Base-by-base conservation (phyloP, 1,140 invertebrate species). In the Streblospio benedicti region DNA sequence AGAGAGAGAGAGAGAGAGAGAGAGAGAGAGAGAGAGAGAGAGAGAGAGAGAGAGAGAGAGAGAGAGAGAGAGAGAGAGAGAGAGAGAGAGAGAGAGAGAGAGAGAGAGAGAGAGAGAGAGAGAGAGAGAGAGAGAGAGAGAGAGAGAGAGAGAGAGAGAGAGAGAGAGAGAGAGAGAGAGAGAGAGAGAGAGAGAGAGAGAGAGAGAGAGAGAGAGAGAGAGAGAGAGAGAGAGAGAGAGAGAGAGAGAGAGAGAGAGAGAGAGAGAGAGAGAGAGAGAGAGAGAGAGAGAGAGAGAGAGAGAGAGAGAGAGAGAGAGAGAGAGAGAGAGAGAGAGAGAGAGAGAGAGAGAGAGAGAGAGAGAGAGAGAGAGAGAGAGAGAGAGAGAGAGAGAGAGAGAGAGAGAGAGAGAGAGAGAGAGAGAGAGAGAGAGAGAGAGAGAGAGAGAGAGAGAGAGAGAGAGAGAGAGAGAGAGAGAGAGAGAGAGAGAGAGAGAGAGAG, bases 1-100 rank as follows among this genome's bases (percentile, higher is more conserved):
- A 44, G 43, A 44, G 43, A 44, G 43, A 44, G 43, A 44, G 43
- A 44, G 43, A 44, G 43, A 44, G 43, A 44, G 43, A 44, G 43
- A 44, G 43, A 44, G 43, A 44, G 43, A 44, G 43, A 44, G 43
- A 44, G 43, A 44, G 43, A 44, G 43, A 44, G 43, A 44, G 43
- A 44, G 43, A 44, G 43, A 44, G 43, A 44, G 43, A 44, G 43
- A 44, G 43, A 44, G 43, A 44, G 43, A 44, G 43, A 44, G 43
- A 44, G 43, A 44, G 43, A 44, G 43, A 44, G 43, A 44, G 43
- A 44, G 43, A 44, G 43, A 44, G 43, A 44, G 43, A 44, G 43
- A 44, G 43, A 44, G 2, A 41, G 38, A 41, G 38, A 41, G 38
- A 41, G 38, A 41, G 38, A 41, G 38, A 41, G 38, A 41, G 38